phyloP scores from a whole-genome alignment of 2,888 invertebrate genomes.

The Lochmaea crataegi region DNA sequence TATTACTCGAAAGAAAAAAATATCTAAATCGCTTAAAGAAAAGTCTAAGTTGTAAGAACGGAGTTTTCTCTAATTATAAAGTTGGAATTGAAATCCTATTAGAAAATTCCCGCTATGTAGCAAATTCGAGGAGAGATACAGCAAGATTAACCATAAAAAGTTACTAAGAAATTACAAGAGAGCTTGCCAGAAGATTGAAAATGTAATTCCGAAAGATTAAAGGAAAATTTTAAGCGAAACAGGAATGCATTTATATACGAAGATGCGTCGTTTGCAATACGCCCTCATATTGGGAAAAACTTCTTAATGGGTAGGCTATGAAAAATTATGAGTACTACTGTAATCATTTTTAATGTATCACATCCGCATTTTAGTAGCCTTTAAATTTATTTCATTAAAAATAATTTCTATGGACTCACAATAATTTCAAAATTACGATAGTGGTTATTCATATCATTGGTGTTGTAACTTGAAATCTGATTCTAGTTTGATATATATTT shows the following conservation, averaged over 20 bases:
- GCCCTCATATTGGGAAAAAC: background rate
- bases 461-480: no score
- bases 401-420: no score
- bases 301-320: no score
- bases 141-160: slow-evolving; percentile 32
- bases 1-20: background rate
- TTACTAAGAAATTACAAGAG: slow-evolving; percentile 30
- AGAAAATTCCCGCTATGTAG: slow-evolving; percentile 29
- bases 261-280: no score
- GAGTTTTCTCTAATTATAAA: slow-evolving; percentile 38
- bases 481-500: no score
- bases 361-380: background rate
- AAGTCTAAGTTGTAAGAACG: slow-evolving; percentile 31
- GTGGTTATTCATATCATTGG: no score
- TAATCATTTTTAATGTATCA: no score
- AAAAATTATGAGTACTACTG: background rate
- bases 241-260: background rate
- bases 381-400: background rate
- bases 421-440: no score
- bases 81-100: slow-evolving; percentile 38
- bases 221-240: slow-evolving; percentile 8
- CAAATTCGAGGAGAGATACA: slow-evolving; percentile 28
- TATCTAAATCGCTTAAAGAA: slow-evolving; percentile 12
- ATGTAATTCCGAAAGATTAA: slow-evolving; percentile 23
- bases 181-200: slow-evolving; percentile 19